These are phyloP conservation scores for Drosophila auraria DNA, from an alignment of 1,140 invertebrate species.

Conservation along the genomic window DNA sequence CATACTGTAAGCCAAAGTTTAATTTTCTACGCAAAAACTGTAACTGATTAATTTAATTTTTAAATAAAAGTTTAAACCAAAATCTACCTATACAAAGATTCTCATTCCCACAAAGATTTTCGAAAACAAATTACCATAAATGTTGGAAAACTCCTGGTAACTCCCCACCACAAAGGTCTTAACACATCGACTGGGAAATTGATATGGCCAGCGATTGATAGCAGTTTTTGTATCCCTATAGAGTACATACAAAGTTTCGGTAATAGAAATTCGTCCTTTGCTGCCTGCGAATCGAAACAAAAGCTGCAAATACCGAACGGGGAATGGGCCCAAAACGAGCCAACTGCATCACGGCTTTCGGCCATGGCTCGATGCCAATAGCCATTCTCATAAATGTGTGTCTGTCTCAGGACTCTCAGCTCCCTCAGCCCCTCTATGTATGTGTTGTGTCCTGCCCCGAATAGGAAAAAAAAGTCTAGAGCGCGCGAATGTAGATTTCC, in stretches of 20 bases:
- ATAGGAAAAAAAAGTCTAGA: constrained; percentile 15
- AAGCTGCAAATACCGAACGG: constrained; percentile 61
- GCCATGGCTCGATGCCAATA: constrained; percentile 70
- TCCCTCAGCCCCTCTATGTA: neutral
- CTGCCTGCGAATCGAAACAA: constrained; percentile 65
- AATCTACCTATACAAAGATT: too few relatives aligned
- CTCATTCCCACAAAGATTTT: neutral
- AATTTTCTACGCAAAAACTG: too few relatives aligned
- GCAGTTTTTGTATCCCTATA: constrained; percentile 32
- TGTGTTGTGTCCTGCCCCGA: constrained; percentile 19
- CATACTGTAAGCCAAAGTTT: too few relatives aligned
- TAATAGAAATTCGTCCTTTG: constrained; percentile 59
- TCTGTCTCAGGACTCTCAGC: constrained; percentile 20
- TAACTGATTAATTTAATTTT: too few relatives aligned
- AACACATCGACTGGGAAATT: constrained; percentile 36
- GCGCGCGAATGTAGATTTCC: constrained; percentile 42
- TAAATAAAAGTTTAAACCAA: neutral
- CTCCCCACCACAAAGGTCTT: constrained; percentile 4
- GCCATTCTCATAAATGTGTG: constrained; percentile 53
- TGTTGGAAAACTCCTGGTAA: neutral
- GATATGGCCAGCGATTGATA: constrained; percentile 29
- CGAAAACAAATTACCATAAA: neutral
- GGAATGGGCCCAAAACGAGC: constrained; percentile 17
- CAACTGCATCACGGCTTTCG: constrained; percentile 60
- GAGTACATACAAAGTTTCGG: constrained; percentile 67